Conservation (phyloP, 1,140 invertebrate species). For the Zaprionus lachaisei region DNA sequence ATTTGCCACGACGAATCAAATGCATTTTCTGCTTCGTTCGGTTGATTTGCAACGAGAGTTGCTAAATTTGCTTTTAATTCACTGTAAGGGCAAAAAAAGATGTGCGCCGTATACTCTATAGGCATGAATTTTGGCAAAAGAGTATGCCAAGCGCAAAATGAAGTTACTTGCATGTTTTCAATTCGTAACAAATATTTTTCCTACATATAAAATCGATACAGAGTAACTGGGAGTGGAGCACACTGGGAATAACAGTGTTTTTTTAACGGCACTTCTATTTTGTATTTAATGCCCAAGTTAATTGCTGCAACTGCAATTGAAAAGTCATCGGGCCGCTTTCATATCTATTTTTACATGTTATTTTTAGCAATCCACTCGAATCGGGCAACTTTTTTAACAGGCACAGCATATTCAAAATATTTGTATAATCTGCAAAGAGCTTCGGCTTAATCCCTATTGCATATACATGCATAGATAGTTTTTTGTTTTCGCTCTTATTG, state of each 20-base stretch:
- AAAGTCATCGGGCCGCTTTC: slow-evolving; percentile 8
- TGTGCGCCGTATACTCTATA: slow-evolving; percentile 9
- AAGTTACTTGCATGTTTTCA: not conserved
- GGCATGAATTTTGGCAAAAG: not conserved
- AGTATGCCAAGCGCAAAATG: not conserved
- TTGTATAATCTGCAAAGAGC: not conserved
- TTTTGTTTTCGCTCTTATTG: not conserved
- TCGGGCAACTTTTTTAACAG: not conserved
- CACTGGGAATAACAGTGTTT: not conserved
- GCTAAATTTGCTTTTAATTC: slow-evolving; percentile 77
- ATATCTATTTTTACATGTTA: not conserved
- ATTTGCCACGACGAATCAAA: slow-evolving; percentile 7
- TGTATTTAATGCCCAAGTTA: slow-evolving; percentile 11
- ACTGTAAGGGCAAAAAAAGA: slow-evolving; percentile 32
- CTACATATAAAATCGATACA: not conserved
- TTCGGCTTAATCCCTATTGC: not conserved
- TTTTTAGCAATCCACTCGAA: not conserved
- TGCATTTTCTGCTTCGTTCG: slow-evolving; percentile 38
- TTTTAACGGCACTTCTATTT: not conserved
- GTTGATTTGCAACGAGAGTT: slow-evolving; percentile 44
- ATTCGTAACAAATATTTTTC: not conserved
- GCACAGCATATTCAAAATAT: not conserved
- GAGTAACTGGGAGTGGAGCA: not conserved
- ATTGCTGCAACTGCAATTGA: slow-evolving; percentile 19
- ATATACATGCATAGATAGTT: not conserved